Base-by-base conservation (phyloP, 2,113 vertebrate genomes). In the Eidolon helvum region DNA sequence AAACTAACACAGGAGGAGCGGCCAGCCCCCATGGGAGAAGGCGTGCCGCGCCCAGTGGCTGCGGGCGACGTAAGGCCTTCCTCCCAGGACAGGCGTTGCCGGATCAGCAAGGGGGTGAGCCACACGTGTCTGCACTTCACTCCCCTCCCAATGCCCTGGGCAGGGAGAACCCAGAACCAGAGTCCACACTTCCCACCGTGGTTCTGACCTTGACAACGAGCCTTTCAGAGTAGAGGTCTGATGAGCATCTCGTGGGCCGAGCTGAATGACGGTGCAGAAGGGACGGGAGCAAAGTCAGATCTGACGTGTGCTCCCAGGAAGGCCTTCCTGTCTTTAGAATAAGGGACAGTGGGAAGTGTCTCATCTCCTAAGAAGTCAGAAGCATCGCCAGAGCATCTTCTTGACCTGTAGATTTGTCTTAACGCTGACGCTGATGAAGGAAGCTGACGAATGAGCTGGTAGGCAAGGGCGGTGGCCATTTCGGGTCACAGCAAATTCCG, bases 251-350 rank as follows among this genome's bases (percentile, higher is more conserved):
- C 8, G 15, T 40, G 84, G 45, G n/a, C 6, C 8, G 33, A 48
- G 16, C 0, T 50, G 26, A n/a, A 43, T n/a, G 16, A 16, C 0
- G 1, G 8, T 3, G 9, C 14, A 30, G 35, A 40, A 63, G 55
- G 66, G 45, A 38, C 2, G 5, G 2, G 0, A 19, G 5, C 21
- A 14, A 10, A 0, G 24, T 24, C n/a, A 18, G 50, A 26, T 16
- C 28, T 1, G 12, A 18, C 18, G 3, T 21, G 14, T 28, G 26
- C 14, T 22, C 12, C 21, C 50, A 30, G 57, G 63, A 53, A 30
- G 59, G 16, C 22, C 9, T 4, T 48, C 18, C 61, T 33, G 57
- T 40, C 48, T 59, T 24, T 3, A 22, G 30, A 40, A 38, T 38
- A n/a, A 72, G 45, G 33, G 15, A 1, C 4, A 5, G 50, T 45